Evolutionary conservation across 2,113 vertebrate genomes (phyloP).

Genomic region (Crotalus viridis): DNA sequence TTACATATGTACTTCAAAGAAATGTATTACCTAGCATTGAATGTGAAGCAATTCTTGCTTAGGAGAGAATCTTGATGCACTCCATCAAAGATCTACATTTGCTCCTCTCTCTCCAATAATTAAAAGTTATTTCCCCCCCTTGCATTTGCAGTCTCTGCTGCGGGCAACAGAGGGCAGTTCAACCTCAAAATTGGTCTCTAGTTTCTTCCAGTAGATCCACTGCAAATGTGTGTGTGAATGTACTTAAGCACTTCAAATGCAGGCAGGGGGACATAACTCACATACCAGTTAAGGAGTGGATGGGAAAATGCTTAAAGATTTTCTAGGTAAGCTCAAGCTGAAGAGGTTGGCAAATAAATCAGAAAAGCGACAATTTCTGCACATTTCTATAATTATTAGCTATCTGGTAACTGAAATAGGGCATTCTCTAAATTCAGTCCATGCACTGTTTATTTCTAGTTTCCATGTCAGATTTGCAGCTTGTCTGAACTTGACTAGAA

Average conservation of each 20-base stretch:
- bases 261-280: conserved; percentile 19
- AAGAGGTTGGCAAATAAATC: background rate
- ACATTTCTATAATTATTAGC: no score
- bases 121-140: background rate
- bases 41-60: background rate
- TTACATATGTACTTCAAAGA: background rate
- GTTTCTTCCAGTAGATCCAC: background rate
- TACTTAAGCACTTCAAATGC: conserved; percentile 7
- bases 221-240: background rate
- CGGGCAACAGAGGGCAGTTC: conserved; percentile 17
- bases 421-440: background rate
- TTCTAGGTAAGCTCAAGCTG: background rate
- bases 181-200: background rate
- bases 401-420: background rate
- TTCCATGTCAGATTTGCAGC: background rate
- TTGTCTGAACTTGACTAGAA: background rate
- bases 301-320: conserved; percentile 1
- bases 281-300: background rate
- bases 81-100: background rate
- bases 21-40: background rate
- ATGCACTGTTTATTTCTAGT: background rate
- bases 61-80: background rate
- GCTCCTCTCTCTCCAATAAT: background rate
- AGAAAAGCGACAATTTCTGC: background rate
- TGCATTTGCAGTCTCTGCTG: background rate